These are phyloP conservation scores for Danaus plexippus DNA, from an alignment of 1,140 invertebrate species.

Conservation along the genomic window DNA sequence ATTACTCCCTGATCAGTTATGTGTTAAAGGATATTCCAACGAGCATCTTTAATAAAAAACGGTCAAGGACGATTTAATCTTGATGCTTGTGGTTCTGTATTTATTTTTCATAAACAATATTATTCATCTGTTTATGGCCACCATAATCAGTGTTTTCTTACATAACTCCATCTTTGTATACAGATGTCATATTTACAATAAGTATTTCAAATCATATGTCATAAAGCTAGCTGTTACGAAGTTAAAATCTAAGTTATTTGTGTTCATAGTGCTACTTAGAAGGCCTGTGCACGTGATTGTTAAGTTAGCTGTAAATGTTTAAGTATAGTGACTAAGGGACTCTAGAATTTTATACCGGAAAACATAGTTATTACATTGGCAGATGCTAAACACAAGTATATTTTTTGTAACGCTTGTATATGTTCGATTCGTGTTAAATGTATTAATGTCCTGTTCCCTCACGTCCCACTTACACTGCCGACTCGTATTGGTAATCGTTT, in stretches of 20 bases:
- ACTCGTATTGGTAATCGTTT: neutral
- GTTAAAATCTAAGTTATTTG: too few relatives aligned
- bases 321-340: slow-evolving; percentile 3
- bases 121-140: too few relatives aligned
- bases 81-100: slow-evolving; percentile 11
- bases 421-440: slow-evolving; percentile 23
- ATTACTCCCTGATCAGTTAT: slow-evolving; percentile 19
- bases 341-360: slow-evolving; percentile 2
- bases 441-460: slow-evolving; percentile 28
- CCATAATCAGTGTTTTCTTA: too few relatives aligned
- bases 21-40: slow-evolving; percentile 21
- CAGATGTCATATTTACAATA: too few relatives aligned
- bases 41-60: slow-evolving; percentile 20
- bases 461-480: slow-evolving; percentile 17
- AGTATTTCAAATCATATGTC: too few relatives aligned
- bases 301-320: too few relatives aligned
- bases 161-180: too few relatives aligned
- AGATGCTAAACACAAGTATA: neutral
- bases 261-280: too few relatives aligned
- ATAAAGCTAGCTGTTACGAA: too few relatives aligned
- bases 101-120: neutral
- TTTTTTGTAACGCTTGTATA: slow-evolving; percentile 2
- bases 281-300: too few relatives aligned
- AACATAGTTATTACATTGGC: slow-evolving; percentile 6
- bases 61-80: slow-evolving; percentile 24